These are phyloP conservation scores for Cydia splendana DNA, from an alignment of 1,140 invertebrate genomes.

Conservation along the genomic window DNA sequence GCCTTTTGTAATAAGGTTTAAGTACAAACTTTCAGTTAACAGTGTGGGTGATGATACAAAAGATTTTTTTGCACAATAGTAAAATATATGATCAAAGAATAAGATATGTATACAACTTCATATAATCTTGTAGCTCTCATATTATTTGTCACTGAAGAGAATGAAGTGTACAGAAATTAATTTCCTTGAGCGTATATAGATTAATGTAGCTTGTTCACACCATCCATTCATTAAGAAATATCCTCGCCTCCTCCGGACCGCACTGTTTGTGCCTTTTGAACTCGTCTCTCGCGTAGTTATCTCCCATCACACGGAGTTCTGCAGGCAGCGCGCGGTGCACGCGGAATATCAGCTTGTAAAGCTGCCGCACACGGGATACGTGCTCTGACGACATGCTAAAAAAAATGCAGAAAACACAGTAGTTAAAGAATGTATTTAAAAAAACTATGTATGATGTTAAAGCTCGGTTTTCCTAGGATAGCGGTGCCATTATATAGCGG, in stretches of 20 bases:
- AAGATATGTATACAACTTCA: too few species aligned
- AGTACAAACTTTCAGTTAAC: too few species aligned
- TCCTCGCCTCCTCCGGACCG: constrained; percentile 83
- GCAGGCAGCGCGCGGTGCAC: constrained; percentile 90
- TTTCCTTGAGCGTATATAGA: not conserved
- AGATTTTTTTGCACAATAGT: too few species aligned
- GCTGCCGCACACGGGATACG: constrained; percentile 83
- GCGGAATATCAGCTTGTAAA: constrained; percentile 95
- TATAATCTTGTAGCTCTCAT: too few species aligned
- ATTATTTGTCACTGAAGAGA: too few species aligned
- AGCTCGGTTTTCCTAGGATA: too few species aligned
- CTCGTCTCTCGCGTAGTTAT: constrained; percentile 93
- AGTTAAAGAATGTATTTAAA: not conserved
- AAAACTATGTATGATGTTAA: not conserved
- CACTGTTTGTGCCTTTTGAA: constrained; percentile 93
- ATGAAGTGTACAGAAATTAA: too few species aligned
- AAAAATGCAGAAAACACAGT: not conserved
- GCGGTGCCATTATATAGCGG: too few species aligned
- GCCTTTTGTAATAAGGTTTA: too few species aligned
- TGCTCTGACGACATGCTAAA: constrained; percentile 67
- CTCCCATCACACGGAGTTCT: constrained; percentile 88
- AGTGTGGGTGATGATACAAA: too few species aligned
- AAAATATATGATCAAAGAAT: too few species aligned
- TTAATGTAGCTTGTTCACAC: constrained; percentile 79
- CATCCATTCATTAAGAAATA: constrained; percentile 95